These are phyloP conservation scores for Geotrupes spiniger DNA, from an alignment of 2,888 invertebrate species.

Conservation along the genomic window DNA sequence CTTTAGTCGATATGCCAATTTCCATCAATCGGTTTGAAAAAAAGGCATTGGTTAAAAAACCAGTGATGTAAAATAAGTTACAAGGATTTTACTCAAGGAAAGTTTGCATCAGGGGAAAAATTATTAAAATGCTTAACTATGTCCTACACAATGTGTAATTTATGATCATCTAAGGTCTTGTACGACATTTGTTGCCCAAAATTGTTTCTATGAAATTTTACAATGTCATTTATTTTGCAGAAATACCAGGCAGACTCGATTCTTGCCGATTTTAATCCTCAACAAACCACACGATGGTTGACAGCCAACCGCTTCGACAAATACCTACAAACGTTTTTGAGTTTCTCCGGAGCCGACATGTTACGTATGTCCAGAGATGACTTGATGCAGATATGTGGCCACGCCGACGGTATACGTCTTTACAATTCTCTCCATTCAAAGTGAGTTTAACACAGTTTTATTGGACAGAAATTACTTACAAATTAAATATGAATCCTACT, in stretches of 20 bases:
- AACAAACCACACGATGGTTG: conserved; percentile 79
- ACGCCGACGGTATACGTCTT: conserved; percentile 90
- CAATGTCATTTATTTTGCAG: conserved; percentile 7
- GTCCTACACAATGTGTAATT: too few species aligned
- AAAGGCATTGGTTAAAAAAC: too few species aligned
- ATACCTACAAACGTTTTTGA: conserved; percentile 73
- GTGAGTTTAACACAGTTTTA: conserved; percentile 53
- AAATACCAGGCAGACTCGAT: conserved; percentile 8
- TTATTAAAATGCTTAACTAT: too few species aligned
- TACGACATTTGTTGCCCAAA: neutral
- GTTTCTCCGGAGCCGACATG: conserved; percentile 87
- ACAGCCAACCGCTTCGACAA: conserved; percentile 73
- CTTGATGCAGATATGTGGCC: conserved; percentile 89
- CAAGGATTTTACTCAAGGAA: too few species aligned
- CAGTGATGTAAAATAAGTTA: too few species aligned
- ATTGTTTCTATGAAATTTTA: neutral
- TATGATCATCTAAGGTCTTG: neutral
- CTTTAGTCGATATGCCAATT: too few species aligned
- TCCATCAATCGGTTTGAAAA: too few species aligned
- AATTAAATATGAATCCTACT: too few species aligned
- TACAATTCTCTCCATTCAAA: conserved; percentile 86
- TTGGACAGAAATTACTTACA: neutral
- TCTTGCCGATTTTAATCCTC: conserved; percentile 42
- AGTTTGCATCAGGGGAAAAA: too few species aligned
- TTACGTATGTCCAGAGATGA: conserved; percentile 87